phyloP scores from a whole-genome alignment of 2,888 invertebrate species.

The Brachypalpus laphriformis region DNA sequence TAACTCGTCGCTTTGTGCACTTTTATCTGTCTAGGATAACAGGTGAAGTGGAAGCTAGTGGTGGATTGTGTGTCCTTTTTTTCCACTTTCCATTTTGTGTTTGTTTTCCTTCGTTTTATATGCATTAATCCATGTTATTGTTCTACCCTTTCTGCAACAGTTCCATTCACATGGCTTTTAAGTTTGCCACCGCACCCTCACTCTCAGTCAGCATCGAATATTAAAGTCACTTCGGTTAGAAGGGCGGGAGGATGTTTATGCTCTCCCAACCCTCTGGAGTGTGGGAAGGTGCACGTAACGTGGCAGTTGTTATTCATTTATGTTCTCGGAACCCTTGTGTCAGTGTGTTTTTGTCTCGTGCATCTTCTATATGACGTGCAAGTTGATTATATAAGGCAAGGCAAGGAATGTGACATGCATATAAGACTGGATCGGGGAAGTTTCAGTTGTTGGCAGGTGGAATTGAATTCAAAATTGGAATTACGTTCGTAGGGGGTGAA shows the following conservation, averaged over 20 bases:
- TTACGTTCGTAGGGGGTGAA: not conserved
- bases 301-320: constrained; percentile 23
- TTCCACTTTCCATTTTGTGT: not conserved
- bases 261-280: constrained; percentile 3
- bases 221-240: constrained; percentile 3
- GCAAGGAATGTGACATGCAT: constrained; percentile 20
- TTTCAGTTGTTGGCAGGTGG: constrained; percentile 38
- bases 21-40: constrained; percentile 41
- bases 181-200: not conserved
- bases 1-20: constrained; percentile 36
- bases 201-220: constrained; percentile 3
- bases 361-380: constrained; percentile 32
- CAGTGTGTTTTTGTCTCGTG: constrained; percentile 17
- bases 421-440: not conserved
- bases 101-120: not conserved
- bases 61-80: constrained; percentile 27
- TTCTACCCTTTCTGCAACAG: constrained; percentile 11
- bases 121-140: constrained; percentile 23
- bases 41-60: constrained; percentile 41
- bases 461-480: constrained; percentile 29
- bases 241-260: not conserved
- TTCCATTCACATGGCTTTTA: constrained; percentile 33
- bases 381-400: constrained; percentile 23
- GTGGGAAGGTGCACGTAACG: constrained; percentile 14
- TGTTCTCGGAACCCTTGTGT: not conserved